Conservation (phyloP, 53 echinoderm and acorn worm genomes). For the Actinopyga echinites region DNA sequence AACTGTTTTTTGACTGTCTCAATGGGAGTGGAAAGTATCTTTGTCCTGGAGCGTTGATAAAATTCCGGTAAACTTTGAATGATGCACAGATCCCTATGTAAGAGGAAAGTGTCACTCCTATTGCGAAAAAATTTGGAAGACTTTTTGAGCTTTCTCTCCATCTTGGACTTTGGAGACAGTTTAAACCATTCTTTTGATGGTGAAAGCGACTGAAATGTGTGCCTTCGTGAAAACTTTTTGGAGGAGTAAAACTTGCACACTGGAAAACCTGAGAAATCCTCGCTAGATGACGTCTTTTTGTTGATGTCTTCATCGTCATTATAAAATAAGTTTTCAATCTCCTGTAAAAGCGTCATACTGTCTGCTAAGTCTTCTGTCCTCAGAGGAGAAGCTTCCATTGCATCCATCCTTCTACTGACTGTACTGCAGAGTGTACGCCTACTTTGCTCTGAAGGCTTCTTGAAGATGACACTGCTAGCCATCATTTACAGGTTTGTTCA, state of each 20-base stretch:
- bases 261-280: background rate
- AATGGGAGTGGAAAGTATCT: background rate
- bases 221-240: background rate
- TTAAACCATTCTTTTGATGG: conserved; percentile 34
- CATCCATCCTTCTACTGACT: too few relatives aligned
- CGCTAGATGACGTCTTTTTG: too few relatives aligned
- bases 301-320: background rate
- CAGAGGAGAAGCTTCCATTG: background rate
- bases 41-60: background rate
- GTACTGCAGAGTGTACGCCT: background rate
- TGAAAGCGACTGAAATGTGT: background rate
- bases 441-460: background rate
- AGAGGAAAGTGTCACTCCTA: conserved; percentile 22
- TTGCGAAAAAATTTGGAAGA: conserved; percentile 19
- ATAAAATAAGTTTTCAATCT: conserved; percentile 5
- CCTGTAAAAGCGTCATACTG: background rate
- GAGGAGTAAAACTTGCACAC: background rate
- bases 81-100: conserved; percentile 3
- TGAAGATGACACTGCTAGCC: background rate
- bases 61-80: background rate
- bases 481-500: background rate
- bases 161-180: conserved; percentile 35
- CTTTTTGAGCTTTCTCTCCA: conserved; percentile 6
- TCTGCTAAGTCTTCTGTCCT: background rate
- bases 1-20: conserved; percentile 15